phyloP scores from a whole-genome alignment of 1,140 invertebrate species.

The Bombus waltoni region DNA sequence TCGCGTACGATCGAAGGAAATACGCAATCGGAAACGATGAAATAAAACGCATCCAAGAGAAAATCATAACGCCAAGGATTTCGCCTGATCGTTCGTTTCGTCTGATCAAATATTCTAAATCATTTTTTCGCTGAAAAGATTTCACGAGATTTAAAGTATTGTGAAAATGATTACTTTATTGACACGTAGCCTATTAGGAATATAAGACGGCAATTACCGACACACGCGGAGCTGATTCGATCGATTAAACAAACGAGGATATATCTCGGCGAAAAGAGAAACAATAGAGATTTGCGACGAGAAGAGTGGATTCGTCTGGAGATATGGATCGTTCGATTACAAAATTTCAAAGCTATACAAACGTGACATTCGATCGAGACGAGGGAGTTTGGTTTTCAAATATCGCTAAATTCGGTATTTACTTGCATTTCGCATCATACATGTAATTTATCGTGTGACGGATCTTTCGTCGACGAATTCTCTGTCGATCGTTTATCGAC shows the following conservation, averaged over 20 bases:
- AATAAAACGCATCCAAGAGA: no score
- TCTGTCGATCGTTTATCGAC: neutral
- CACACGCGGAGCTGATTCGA: neutral
- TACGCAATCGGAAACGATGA: no score
- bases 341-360: neutral
- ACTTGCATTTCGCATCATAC: neutral
- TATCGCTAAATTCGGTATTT: neutral
- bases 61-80: no score
- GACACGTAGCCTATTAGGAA: neutral
- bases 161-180: neutral
- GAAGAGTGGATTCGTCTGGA: neutral
- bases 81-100: no score
- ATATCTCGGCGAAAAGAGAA: neutral
- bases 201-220: neutral
- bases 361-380: neutral
- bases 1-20: no score
- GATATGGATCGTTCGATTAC: no score
- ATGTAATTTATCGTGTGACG: neutral
- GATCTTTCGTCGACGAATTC: neutral
- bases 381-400: neutral
- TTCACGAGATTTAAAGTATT: no score
- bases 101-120: no score
- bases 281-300: neutral
- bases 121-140: no score
- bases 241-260: neutral